Evolutionary conservation across 2,113 vertebrate genomes (phyloP).

Genomic region (Murina feae): DNA sequence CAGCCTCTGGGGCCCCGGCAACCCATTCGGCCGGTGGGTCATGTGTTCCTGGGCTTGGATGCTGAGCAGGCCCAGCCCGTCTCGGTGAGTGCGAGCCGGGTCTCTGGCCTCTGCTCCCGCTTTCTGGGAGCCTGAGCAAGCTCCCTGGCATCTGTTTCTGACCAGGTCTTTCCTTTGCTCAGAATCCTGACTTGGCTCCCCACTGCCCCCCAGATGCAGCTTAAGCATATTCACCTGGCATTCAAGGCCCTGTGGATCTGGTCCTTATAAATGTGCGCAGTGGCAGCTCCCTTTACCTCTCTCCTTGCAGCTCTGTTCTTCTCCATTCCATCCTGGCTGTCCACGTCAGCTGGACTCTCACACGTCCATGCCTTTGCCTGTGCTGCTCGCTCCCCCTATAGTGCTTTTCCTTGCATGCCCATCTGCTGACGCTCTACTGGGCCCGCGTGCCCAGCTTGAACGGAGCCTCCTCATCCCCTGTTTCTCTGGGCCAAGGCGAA

Average conservation of each 20-base stretch:
- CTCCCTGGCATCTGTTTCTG: not conserved
- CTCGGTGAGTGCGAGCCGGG: constrained; percentile 78
- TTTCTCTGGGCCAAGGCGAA: not conserved
- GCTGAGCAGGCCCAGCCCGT: constrained; percentile 83
- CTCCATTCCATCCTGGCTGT: not conserved
- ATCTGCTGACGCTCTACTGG: not conserved
- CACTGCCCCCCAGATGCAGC: not conserved
- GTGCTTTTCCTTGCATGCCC: not conserved
- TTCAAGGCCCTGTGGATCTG: not conserved
- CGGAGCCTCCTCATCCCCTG: not conserved
- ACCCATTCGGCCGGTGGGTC: constrained; percentile 78
- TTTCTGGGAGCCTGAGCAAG: not conserved
- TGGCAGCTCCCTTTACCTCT: not conserved
- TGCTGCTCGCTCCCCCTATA: not conserved
- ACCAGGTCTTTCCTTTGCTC: not conserved
- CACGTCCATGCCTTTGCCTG: not conserved
- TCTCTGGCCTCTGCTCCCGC: not conserved
- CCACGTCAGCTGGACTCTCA: not conserved
- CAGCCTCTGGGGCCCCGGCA: constrained; percentile 83
- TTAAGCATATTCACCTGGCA: not conserved
- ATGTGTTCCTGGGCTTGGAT: constrained; percentile 87
- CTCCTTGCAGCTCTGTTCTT: not conserved
- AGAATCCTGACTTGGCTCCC: not conserved
- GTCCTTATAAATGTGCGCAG: not conserved
- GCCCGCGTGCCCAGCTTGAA: not conserved